These are phyloP conservation scores for Pseudochromis fuscus DNA, from an alignment of 2,797 vertebrate species.

Conservation along the genomic window DNA sequence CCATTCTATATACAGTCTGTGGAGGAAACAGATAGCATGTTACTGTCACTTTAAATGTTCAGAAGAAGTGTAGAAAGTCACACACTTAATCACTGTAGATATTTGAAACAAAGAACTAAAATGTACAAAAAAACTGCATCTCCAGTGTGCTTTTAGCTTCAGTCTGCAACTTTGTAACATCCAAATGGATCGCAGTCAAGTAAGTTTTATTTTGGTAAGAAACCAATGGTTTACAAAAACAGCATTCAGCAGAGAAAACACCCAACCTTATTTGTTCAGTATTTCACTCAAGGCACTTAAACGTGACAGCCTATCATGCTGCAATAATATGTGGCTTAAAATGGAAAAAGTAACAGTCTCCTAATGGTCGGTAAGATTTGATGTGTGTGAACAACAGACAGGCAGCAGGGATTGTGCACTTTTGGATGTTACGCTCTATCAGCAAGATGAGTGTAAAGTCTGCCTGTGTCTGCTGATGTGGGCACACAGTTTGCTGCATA, in stretches of 20 bases:
- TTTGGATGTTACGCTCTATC: slow-evolving; percentile 75
- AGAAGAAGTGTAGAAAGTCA: no score
- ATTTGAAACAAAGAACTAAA: not conserved
- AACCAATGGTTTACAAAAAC: slow-evolving; percentile 22
- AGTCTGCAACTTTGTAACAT: slow-evolving; percentile 22
- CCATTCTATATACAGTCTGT: no score
- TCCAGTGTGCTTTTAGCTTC: slow-evolving; percentile 20
- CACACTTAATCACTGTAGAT: no score
- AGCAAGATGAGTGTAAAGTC: slow-evolving; percentile 78
- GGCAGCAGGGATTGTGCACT: slow-evolving; percentile 61
- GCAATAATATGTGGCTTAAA: slow-evolving; percentile 33
- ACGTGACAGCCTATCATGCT: slow-evolving; percentile 16
- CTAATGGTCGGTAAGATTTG: slow-evolving; percentile 46
- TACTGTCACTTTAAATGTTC: no score
- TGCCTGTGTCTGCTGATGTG: slow-evolving; percentile 77
- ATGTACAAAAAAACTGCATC: not conserved
- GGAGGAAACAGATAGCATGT: no score
- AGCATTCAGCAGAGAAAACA: slow-evolving; percentile 23
- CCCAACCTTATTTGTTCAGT: slow-evolving; percentile 16
- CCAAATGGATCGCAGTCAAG: slow-evolving; percentile 10
- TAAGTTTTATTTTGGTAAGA: slow-evolving; percentile 30
- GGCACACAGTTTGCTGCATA: slow-evolving; percentile 74
- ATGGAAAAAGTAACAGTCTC: slow-evolving; percentile 26
- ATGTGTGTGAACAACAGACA: slow-evolving; percentile 42
- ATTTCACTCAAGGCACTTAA: slow-evolving; percentile 16